Evolutionary conservation across 2,888 invertebrate species (phyloP).

Genomic region (Clostera curtula): DNA sequence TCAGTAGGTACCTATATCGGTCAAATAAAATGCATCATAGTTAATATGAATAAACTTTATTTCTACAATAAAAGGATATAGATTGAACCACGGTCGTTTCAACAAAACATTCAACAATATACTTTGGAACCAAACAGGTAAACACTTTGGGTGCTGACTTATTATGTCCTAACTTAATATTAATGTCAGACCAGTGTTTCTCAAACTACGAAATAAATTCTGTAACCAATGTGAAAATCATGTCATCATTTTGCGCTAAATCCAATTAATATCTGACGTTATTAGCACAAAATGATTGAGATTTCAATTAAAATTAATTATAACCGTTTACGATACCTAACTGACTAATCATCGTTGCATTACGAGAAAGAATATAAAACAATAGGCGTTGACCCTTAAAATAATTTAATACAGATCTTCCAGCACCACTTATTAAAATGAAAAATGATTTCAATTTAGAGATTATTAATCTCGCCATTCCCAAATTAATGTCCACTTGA

Average conservation of each 20-base stretch:
- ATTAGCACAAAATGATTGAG: slow-evolving; percentile 38
- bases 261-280: slow-evolving; percentile 24
- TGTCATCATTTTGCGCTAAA: slow-evolving; percentile 28
- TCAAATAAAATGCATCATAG: slow-evolving; percentile 27
- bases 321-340: slow-evolving; percentile 34
- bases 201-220: slow-evolving; percentile 40
- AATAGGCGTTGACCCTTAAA: slow-evolving; percentile 34
- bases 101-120: slow-evolving; percentile 72
- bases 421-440: slow-evolving; percentile 56
- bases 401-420: slow-evolving; percentile 61
- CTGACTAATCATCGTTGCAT: slow-evolving; percentile 39
- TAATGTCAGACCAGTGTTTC: slow-evolving; percentile 65
- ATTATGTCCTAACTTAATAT: slow-evolving; percentile 58
- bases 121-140: slow-evolving; percentile 67
- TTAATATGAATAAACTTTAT: slow-evolving; percentile 72
- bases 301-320: slow-evolving; percentile 34
- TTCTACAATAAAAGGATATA: slow-evolving; percentile 71
- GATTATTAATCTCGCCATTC: slow-evolving; percentile 24
- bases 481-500: slow-evolving; percentile 23
- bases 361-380: slow-evolving; percentile 26
- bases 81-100: slow-evolving; percentile 51
- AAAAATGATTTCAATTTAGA: slow-evolving; percentile 26
- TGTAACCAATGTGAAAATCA: slow-evolving; percentile 2
- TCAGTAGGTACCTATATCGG: too few relatives aligned
- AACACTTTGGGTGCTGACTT: slow-evolving; percentile 68